These are phyloP conservation scores for Lampris incognitus DNA, from an alignment of 2,113 vertebrate genomes.

Conservation along the genomic window DNA sequence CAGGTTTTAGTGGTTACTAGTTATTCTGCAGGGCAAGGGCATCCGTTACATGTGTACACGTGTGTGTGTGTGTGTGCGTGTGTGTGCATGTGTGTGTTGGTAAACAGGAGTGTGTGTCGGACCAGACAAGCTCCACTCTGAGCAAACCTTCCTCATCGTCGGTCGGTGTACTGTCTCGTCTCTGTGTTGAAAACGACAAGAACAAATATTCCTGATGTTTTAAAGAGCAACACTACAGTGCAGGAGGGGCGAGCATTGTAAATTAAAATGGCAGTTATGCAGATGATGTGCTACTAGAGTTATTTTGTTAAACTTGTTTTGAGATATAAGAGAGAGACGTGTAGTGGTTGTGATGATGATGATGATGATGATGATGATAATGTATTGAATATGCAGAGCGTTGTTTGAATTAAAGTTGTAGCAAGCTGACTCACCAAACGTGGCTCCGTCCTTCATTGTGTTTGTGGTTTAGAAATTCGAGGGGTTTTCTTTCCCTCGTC, in stretches of 20 bases:
- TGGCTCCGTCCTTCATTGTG: neutral
- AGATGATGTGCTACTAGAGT: constrained; percentile 74
- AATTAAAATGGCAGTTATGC: constrained; percentile 67
- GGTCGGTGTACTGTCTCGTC: constrained; percentile 66
- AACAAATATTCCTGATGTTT: constrained; percentile 77
- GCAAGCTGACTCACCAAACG: constrained; percentile 78
- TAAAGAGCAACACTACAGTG: constrained; percentile 81
- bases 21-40: too few relatives aligned
- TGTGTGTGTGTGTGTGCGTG: constrained; percentile 7
- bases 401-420: constrained; percentile 82
- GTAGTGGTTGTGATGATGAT: constrained; percentile 50
- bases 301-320: constrained; percentile 80
- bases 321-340: constrained; percentile 61
- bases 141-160: constrained; percentile 58
- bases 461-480: too few relatives aligned
- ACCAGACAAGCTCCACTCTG: constrained; percentile 42
- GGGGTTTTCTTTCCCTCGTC: too few relatives aligned
- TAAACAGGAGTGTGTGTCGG: constrained; percentile 2
- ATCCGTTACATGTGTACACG: too few relatives aligned
- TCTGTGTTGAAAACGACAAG: constrained; percentile 66
- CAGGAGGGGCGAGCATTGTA: constrained; percentile 57
- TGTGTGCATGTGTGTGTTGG: constrained; percentile 17
- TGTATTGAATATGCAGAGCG: constrained; percentile 65
- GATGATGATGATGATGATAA: constrained; percentile 30
- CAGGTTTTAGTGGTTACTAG: too few relatives aligned